Evolutionary conservation across 2,113 vertebrate species (phyloP), one percentile per base, ranked within the genome.

Genomic region (Tautogolabrus adspersus): DNA sequence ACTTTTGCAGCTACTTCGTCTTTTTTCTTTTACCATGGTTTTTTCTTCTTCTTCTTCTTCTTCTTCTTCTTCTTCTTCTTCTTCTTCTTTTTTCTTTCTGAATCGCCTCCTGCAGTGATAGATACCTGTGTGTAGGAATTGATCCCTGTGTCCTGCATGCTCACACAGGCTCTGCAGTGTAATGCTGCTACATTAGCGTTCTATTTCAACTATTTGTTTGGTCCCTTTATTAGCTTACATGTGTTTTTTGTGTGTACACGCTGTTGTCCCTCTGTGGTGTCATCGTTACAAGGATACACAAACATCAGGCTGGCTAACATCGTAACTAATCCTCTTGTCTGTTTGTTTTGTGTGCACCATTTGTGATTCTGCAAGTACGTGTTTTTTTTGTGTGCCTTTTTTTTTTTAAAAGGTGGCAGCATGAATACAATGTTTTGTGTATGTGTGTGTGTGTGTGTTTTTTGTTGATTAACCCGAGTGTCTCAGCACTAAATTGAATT

Each of bases 401-500:
- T 34, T 34, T 44, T 44, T 44, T 51, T 19, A 9, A 46, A 15
- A 26, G 40, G 22, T 21, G 26, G 22, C 49, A 38, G 23, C 10
- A 49, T 61, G 44, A 18, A 4, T 60, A 23, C 3, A 18, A 2
- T 52, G 40, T 15, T 13, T 58, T 1, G 30, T 34, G 30, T n/a
- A n/a, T 34, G 30, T 34, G 3, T 4, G 0, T 34, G 30, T 23
- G 12, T 63, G 0, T 46, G 23, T 30, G 19, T 65, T 60, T 77
- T 15, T 44, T 37, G 61, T 77, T 81, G 66, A 81, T 86, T 80
- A 88, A 79, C 79, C 66, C 72, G 11, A 78, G 72, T 80, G 77
- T 83, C 64, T 66, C 66, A 11, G 78, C 60, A 9, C 71, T 47
- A 82, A 88, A 89, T 88, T 90, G 66, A 87, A 88, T 91, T 88